Percentiles rank a stretch among this genome's conserved stretches.
phyloP scores from a whole-genome alignment of 2,888 invertebrate genomes.

The Girardia tigrina region DNA sequence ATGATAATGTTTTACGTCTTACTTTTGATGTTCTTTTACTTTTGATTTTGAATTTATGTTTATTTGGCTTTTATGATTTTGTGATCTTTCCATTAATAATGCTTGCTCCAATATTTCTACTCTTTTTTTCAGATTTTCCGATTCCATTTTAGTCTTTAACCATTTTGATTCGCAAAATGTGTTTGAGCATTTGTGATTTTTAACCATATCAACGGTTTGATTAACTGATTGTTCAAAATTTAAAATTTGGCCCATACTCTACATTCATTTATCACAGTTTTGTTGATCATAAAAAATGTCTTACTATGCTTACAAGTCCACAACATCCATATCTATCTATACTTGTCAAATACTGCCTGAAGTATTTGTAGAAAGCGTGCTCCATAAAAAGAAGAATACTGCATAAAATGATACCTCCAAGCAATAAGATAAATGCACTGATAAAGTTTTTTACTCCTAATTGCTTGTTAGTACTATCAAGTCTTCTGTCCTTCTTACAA shows the following conservation, averaged over 20 bases:
- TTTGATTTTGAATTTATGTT: too few relatives aligned
- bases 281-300: background rate
- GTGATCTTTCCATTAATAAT: background rate
- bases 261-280: conserved; percentile 35
- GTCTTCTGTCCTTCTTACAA: background rate
- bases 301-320: conserved; percentile 26
- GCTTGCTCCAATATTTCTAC: conserved; percentile 26
- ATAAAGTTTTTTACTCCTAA: conserved; percentile 29
- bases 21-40: too few relatives aligned
- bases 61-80: background rate
- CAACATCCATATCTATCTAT: conserved; percentile 19
- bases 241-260: conserved; percentile 63
- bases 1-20: too few relatives aligned
- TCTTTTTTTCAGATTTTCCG: conserved; percentile 54
- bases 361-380: conserved; percentile 5
- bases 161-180: conserved; percentile 53
- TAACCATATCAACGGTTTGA: conserved; percentile 64
- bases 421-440: conserved; percentile 23
- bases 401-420: conserved; percentile 15
- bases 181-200: conserved; percentile 64
- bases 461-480: conserved; percentile 11
- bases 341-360: background rate
- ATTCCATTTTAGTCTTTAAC: conserved; percentile 77
- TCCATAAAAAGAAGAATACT: conserved; percentile 25
- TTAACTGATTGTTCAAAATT: conserved; percentile 68